Evolutionary conservation across 2,888 invertebrate genomes (phyloP), one percentile per base, ranked within the genome.

Genomic region (Ceriagrion tenellum): DNA sequence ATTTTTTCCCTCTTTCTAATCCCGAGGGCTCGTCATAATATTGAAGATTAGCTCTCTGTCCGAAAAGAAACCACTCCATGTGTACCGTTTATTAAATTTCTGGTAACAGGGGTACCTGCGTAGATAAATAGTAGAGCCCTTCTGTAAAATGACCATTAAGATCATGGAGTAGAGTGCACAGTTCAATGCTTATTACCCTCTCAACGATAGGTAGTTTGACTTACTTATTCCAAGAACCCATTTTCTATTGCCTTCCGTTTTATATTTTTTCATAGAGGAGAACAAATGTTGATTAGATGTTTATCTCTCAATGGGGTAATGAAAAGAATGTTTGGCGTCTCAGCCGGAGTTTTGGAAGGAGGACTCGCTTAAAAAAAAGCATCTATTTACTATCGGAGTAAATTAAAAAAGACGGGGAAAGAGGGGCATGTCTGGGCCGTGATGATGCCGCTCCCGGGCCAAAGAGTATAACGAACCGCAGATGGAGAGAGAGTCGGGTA

Each of bases 341-440:
- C 81, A n/a, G 30, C 81, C 6, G 35, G 26, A 81, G 30, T 81
- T 81, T 30, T 81, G 81, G 35, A 35, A 81, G 16, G 81, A 81
- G 35, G 26, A 30, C 30, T 35, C 81, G 81, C 35, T 81, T 20
- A 8, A 89, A 89, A 89, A 40, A 81, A 35, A 47, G 47, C 20
- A 89, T 89, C 89, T 89, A 89, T 89, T 89, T 89, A 89, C 26
- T 8, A 55, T 47, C n/a, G 26, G n/a, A 10, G 55, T 55, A 47
- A 89, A 55, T 89, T 89, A 89, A 47, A 55, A 59, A 59, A 59
- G 59, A 59, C 2, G 88, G 89, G 55, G 89, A 55, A 47, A 55
- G 89, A n/a, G 26, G n/a, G 88, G 47, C 55, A 26, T 30, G 23
- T 20, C 40, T 18, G n/a, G 47, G 47, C 47, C 8, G 35, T 89